Conservation (phyloP, 2,113 vertebrate species). For the Pterocles gutturalis region DNA sequence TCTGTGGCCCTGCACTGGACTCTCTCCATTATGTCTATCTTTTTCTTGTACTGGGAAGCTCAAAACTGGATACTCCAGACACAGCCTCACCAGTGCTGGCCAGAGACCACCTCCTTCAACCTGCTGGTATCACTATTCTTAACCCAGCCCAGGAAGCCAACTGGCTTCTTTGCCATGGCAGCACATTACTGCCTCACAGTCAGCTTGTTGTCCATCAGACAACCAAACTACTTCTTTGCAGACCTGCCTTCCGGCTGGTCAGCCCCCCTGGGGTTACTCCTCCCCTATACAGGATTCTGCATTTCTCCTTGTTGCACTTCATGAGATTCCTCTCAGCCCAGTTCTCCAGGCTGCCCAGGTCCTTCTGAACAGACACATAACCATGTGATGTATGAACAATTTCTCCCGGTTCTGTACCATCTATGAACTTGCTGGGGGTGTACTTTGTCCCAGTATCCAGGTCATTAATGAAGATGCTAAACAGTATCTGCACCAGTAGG, state of each 20-base stretch:
- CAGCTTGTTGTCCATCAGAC: fast-evolving
- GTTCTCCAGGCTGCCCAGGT: neutral
- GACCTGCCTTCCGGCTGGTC: neutral
- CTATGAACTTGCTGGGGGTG: neutral
- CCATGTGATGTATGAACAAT: fast-evolving
- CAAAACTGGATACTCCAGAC: neutral
- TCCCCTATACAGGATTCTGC: neutral
- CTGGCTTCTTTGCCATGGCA: neutral
- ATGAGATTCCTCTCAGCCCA: neutral
- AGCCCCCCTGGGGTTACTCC: neutral
- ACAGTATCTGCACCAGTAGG: neutral
- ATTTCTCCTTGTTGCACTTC: neutral
- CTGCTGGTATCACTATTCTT: neutral
- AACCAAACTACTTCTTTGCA: neutral
- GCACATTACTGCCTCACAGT: too few relatives aligned
- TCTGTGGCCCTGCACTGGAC: neutral
- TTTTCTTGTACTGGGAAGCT: neutral
- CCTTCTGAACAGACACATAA: neutral
- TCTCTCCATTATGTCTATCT: neutral
- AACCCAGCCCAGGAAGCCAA: neutral
- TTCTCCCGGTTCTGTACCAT: neutral
- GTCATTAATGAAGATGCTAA: neutral
- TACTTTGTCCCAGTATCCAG: neutral
- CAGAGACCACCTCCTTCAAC: neutral
- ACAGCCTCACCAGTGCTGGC: neutral